Evolutionary conservation across 2,797 vertebrate species (phyloP), one percentile per base, ranked within the genome.

Genomic region (Macropodus opercularis): DNA sequence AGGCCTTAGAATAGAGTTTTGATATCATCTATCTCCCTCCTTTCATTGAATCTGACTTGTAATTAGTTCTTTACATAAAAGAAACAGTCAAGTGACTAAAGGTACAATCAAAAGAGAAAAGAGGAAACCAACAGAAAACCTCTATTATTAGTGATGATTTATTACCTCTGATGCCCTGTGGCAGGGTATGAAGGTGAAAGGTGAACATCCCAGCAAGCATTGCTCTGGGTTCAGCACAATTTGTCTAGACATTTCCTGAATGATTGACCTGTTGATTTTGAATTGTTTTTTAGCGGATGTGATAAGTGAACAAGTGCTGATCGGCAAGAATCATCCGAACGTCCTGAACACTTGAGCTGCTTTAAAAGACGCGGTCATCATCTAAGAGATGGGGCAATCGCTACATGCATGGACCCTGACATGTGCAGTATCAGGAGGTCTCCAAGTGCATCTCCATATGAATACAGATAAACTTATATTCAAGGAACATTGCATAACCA

Each of bases 401-500:
- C n/a, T 17, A 52, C 36, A 44, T 13, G n/a, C 10, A 7, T 67
- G 39, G 23, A 41, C 8, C 12, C 1, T 23, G 42, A 47, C 14
- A 18, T 3, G 2, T 51, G 18, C 56, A 50, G 23, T 63, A 62
- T 80, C 72, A 69, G 44, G 8, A 51, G 74, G 58, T 29, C 50
- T 60, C n/a, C 2, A 22, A 50, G 69, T 68, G 46, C 67, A 69
- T 46, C 1, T 6, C 22, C 23, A 50, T 43, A 67, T 23, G 46
- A 50, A 54, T 49, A n/a, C 10, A 71, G 79, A 75, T 73, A 76
- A 75, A 75, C 7, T 2, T 48, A 49, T 40, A 57, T 67, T 71
- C 39, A 13, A 43, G 27, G 27, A 54, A 27, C 22, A 57, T 90
- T 90, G 55, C 85, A 77, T 62, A 87, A 86, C 63, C 22, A 19